Evolutionary conservation across 2,797 vertebrate genomes (phyloP).

Genomic region (Chelidonichthys spinosus): DNA sequence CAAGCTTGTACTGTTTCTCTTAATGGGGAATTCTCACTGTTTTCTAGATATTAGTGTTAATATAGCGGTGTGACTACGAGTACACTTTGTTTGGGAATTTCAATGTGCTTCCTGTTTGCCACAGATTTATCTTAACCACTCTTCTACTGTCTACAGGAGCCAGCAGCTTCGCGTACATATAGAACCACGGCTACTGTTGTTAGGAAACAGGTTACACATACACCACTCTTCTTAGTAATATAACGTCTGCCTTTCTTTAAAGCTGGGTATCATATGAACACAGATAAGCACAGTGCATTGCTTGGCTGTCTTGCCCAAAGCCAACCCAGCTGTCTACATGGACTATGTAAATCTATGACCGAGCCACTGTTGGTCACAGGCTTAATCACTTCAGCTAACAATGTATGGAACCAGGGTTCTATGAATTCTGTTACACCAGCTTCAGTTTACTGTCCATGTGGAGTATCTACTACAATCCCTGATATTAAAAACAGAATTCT

Average conservation of each 20-base stretch:
- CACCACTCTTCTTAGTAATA: conserved; percentile 13
- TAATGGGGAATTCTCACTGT: conserved; percentile 10
- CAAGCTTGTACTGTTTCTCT: conserved; percentile 16
- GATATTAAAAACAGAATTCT: no score
- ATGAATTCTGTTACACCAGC: neutral
- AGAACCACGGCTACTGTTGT: conserved; percentile 55
- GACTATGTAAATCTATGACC: no score
- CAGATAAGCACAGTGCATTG: neutral
- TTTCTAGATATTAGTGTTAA: conserved; percentile 53
- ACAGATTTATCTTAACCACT: conserved; percentile 44
- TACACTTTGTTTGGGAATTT: conserved; percentile 58
- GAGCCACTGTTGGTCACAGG: no score
- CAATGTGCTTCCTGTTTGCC: conserved; percentile 42
- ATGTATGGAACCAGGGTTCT: neutral
- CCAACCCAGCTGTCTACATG: no score
- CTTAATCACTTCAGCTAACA: neutral
- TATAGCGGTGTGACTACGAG: conserved; percentile 49
- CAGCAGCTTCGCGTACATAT: neutral
- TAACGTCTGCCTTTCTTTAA: neutral
- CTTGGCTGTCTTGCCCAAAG: no score
- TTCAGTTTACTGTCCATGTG: neutral
- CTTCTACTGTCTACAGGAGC: conserved; percentile 41
- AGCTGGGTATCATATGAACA: neutral
- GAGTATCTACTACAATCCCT: neutral
- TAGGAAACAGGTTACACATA: neutral